These are phyloP conservation scores for Penaeus indicus DNA, from an alignment of 1,140 invertebrate genomes.

Conservation along the genomic window DNA sequence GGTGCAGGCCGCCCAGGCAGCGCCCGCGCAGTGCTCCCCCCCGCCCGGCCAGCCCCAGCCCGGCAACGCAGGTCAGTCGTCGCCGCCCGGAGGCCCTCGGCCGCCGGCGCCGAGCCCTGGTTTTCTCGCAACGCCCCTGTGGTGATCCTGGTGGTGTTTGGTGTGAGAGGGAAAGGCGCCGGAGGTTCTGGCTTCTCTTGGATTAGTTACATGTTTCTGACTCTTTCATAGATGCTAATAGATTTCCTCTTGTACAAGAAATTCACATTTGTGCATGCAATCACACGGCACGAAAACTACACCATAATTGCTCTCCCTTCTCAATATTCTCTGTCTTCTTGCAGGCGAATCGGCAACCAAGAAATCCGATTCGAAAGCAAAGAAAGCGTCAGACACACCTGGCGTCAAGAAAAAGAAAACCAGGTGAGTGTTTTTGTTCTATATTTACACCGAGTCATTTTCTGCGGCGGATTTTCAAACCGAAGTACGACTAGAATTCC, in stretches of 20 bases:
- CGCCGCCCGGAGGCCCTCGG: neutral
- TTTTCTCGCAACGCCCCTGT: neutral
- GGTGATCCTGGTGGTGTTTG: too few species aligned
- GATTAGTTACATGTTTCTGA: too few species aligned
- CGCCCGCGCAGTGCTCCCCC: conserved; percentile 16
- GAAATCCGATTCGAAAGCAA: conserved; percentile 81
- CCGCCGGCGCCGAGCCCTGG: neutral
- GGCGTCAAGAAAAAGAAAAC: conserved; percentile 95
- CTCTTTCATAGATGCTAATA: too few species aligned
- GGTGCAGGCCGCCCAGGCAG: neutral
- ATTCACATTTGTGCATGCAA: too few species aligned
- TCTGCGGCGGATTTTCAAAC: neutral
- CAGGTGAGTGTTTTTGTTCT: conserved; percentile 75
- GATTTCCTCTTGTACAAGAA: too few species aligned
- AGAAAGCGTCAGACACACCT: conserved; percentile 84
- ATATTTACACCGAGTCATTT: neutral
- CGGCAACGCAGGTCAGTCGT: conserved; percentile 68
- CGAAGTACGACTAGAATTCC: too few species aligned
- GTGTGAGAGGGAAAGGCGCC: too few species aligned
- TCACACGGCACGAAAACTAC: too few species aligned
- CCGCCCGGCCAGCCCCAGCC: neutral
- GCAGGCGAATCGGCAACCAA: conserved; percentile 73
- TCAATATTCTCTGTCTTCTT: neutral
- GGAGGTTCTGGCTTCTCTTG: too few species aligned
- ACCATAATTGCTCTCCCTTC: too few species aligned